Evolutionary conservation across 2,888 invertebrate species (phyloP).

Genomic region (Antheraea assamensis): DNA sequence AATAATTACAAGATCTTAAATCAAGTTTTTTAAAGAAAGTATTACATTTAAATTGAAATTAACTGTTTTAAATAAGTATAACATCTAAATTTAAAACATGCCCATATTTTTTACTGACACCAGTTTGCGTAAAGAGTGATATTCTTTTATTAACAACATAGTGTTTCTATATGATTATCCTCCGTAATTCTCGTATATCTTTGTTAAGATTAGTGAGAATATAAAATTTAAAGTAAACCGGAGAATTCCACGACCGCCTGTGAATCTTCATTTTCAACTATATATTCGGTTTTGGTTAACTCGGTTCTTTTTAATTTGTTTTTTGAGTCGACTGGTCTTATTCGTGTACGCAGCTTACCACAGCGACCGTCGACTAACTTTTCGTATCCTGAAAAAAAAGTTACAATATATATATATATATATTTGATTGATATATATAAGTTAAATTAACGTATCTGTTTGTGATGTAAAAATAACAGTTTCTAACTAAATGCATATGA

Average conservation of each 20-base stretch:
- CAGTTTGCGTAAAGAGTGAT: neutral
- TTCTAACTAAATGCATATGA: no score
- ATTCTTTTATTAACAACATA: neutral
- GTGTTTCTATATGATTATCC: neutral
- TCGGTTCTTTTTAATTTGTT: slow-evolving; percentile 64
- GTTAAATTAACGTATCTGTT: no score
- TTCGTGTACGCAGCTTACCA: slow-evolving; percentile 68
- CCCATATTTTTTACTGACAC: no score
- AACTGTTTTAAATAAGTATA: no score
- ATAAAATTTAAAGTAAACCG: slow-evolving; percentile 25
- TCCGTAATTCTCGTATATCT: neutral
- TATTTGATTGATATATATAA: no score
- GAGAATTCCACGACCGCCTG: slow-evolving; percentile 61
- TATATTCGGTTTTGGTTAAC: slow-evolving; percentile 65
- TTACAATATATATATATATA: no score
- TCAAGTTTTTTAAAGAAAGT: no score
- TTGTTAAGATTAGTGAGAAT: neutral
- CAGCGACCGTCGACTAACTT: slow-evolving; percentile 71
- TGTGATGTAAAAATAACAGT: no score
- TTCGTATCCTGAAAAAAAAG: slow-evolving; percentile 63
- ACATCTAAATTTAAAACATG: no score
- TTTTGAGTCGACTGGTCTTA: slow-evolving; percentile 59
- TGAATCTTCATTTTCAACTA: slow-evolving; percentile 54
- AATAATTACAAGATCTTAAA: no score
- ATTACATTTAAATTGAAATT: no score